Conservation (phyloP, 2,113 vertebrate genomes). For the Silurus asotus region DNA sequence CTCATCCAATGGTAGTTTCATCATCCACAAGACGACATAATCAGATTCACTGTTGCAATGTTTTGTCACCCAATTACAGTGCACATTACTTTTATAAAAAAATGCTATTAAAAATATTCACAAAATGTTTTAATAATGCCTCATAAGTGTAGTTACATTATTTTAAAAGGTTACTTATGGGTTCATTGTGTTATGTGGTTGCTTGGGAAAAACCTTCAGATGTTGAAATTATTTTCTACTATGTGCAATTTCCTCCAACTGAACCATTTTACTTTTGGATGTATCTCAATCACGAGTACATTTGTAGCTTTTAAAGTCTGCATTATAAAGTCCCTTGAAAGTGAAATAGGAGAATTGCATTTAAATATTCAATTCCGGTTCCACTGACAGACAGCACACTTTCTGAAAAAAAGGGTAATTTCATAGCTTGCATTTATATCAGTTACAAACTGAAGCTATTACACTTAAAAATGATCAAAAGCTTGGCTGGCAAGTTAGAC, state of each 20-base stretch:
- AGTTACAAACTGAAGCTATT: background rate
- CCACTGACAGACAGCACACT: background rate
- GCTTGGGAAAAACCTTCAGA: too few relatives aligned
- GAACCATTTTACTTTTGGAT: too few relatives aligned
- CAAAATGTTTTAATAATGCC: background rate
- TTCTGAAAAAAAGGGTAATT: background rate
- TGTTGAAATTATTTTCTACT: too few relatives aligned
- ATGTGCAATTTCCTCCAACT: too few relatives aligned
- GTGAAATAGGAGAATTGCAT: background rate
- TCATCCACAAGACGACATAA: background rate
- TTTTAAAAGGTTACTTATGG: too few relatives aligned
- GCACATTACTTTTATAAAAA: background rate
- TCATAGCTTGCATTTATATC: background rate
- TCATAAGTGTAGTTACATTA: too few relatives aligned
- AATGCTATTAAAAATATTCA: background rate
- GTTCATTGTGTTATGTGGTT: too few relatives aligned
- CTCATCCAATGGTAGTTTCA: background rate
- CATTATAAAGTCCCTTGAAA: background rate
- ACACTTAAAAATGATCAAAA: background rate
- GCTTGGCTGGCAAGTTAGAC: background rate
- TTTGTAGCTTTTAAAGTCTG: too few relatives aligned
- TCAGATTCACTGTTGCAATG: background rate
- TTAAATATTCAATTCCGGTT: background rate
- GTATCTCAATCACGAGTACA: too few relatives aligned
- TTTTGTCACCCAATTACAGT: background rate